Evolutionary conservation across 2,113 vertebrate species (phyloP).

Genomic region (Bufo bufo): DNA sequence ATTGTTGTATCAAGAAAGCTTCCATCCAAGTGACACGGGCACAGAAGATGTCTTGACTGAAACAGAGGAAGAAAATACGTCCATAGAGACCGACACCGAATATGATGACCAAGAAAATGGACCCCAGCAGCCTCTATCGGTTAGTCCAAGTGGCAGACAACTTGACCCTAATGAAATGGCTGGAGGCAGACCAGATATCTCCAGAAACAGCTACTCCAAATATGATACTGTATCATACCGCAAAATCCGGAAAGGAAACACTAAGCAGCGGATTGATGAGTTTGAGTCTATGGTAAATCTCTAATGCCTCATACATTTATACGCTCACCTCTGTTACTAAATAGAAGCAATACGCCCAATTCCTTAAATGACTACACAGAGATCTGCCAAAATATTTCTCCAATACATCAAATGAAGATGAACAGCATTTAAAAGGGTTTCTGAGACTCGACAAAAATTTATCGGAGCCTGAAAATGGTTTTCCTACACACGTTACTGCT

Average conservation of each 20-base stretch:
- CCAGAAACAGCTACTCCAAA: conserved; percentile 78
- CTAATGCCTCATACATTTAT: conserved; percentile 60
- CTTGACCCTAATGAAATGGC: conserved; percentile 62
- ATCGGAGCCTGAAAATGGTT: too few species aligned
- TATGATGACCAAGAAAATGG: conserved; percentile 58
- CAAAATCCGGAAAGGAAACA: conserved; percentile 91
- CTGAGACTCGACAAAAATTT: too few species aligned
- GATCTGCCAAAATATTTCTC: background rate
- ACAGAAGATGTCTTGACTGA: conserved; percentile 62
- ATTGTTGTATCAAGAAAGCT: conserved; percentile 49
- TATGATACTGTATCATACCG: conserved; percentile 94
- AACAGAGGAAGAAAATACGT: conserved; percentile 67
- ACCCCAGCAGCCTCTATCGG: conserved; percentile 51
- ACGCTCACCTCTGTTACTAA: background rate
- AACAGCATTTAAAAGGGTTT: background rate
- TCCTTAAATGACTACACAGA: background rate
- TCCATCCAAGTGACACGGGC: conserved; percentile 55
- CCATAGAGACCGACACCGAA: conserved; percentile 70
- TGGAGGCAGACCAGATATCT: conserved; percentile 74
- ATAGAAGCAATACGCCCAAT: background rate
- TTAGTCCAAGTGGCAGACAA: conserved; percentile 64
- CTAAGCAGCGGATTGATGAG: conserved; percentile 88
- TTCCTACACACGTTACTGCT: too few species aligned
- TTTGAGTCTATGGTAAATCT: conserved; percentile 90
- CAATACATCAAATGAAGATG: background rate